Conservation (phyloP, 2,888 invertebrate genomes). For the Drosophila rellima region DNA sequence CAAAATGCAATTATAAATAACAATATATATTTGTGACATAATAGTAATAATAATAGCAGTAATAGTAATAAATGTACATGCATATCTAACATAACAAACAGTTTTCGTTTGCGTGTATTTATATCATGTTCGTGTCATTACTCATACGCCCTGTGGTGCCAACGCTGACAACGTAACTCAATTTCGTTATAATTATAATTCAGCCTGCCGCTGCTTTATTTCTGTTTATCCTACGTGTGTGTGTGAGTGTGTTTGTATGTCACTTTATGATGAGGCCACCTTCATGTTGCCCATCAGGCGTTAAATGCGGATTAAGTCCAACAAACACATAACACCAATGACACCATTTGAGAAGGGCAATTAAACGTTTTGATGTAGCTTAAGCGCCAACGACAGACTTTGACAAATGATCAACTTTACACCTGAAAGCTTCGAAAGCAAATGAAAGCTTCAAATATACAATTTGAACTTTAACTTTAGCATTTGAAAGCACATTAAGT, state of each 20-base stretch:
- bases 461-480: not conserved
- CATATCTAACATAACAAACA: slow-evolving; percentile 20
- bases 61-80: slow-evolving; percentile 29
- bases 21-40: slow-evolving; percentile 10
- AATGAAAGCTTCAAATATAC: not conserved
- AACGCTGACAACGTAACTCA: slow-evolving; percentile 71
- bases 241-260: slow-evolving; percentile 17
- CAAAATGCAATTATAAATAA: slow-evolving; percentile 34
- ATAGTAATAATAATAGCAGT: slow-evolving; percentile 6
- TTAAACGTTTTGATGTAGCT: slow-evolving; percentile 16
- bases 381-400: not conserved
- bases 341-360: slow-evolving; percentile 52
- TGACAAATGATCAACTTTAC: not conserved
- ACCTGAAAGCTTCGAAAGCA: not conserved
- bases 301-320: slow-evolving; percentile 56
- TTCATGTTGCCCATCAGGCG: slow-evolving; percentile 48
- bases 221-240: slow-evolving; percentile 12
- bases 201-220: slow-evolving; percentile 63
- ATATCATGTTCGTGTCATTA: slow-evolving; percentile 29
- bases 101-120: slow-evolving; percentile 22
- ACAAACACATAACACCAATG: slow-evolving; percentile 37
- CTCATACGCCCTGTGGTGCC: slow-evolving; percentile 57
- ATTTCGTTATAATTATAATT: slow-evolving; percentile 78
- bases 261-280: slow-evolving; percentile 42
- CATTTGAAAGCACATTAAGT: slow-evolving; percentile 8